A percentile compares a stretch with the other conserved stretches of the same genome.
Conservation (phyloP, 2,797 vertebrate species). For the Scarus forsteni region DNA sequence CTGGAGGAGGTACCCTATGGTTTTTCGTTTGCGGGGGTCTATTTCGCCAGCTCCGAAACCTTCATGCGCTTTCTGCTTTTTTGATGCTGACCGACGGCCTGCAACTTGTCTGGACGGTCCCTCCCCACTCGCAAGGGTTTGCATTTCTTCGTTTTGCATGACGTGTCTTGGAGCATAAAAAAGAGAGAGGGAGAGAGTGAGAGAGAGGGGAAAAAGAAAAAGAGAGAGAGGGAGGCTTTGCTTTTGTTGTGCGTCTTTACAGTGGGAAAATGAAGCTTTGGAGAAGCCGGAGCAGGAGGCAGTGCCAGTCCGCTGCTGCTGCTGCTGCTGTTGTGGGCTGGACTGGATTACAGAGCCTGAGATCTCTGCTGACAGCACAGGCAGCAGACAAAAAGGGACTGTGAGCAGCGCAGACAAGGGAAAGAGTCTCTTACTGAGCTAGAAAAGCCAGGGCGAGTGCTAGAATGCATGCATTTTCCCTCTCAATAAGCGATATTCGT, state of each 20-base stretch:
- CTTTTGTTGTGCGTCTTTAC: constrained; percentile 84
- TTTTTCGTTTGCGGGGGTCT: constrained; percentile 80
- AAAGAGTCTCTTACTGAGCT: constrained; percentile 67
- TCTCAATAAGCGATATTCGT: constrained; percentile 53
- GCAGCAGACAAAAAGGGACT: constrained; percentile 81
- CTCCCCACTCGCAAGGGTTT: constrained; percentile 84
- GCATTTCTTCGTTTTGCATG: constrained; percentile 89
- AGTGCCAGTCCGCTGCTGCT: constrained; percentile 80
- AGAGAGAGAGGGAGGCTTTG: constrained; percentile 67
- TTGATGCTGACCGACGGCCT: constrained; percentile 77
- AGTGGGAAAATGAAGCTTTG: constrained; percentile 80
- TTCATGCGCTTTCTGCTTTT: constrained; percentile 73
- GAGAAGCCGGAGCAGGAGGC: constrained; percentile 79
- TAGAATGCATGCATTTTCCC: constrained; percentile 40
- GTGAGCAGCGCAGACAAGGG: constrained; percentile 70
- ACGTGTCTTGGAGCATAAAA: constrained; percentile 83
- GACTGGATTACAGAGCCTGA: constrained; percentile 81
- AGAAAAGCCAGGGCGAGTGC: constrained; percentile 66
- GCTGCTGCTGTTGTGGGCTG: constrained; percentile 79
- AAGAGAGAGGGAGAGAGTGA: constrained; percentile 1
- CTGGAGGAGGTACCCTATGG: constrained; percentile 73
- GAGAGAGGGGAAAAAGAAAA: neutral
- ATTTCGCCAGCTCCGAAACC: constrained; percentile 79
- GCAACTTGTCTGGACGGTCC: constrained; percentile 84
- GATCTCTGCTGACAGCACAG: constrained; percentile 81